A percentile compares a stretch with the other conserved stretches of the same genome.
phyloP scores from a whole-genome alignment of 2,113 vertebrate genomes.

The Hystrix brachyura region DNA sequence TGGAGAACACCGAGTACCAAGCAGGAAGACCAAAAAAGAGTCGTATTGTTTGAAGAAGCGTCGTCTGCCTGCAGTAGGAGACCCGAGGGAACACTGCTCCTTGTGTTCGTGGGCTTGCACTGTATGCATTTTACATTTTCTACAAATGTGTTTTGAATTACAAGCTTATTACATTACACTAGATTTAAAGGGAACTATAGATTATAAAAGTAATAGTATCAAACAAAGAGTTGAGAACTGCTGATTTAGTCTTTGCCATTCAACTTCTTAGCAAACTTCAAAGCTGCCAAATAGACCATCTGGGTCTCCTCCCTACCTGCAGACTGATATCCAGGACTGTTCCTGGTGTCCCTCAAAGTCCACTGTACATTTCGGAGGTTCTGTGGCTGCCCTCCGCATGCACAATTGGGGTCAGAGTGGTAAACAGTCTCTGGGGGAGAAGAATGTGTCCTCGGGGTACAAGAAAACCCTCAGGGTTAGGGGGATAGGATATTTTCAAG shows the following conservation, averaged over 20 bases:
- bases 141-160: conserved; percentile 72
- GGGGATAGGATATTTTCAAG: conserved; percentile 26
- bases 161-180: conserved; percentile 71
- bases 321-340: background rate
- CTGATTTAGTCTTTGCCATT: conserved; percentile 54
- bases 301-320: background rate
- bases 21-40: conserved; percentile 52
- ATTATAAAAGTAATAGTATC: conserved; percentile 69
- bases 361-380: background rate
- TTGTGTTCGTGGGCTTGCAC: conserved; percentile 65
- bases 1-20: background rate
- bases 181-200: conserved; percentile 69
- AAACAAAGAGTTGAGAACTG: conserved; percentile 56
- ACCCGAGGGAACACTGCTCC: conserved; percentile 65
- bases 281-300: background rate
- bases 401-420: too few species aligned
- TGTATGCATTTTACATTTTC: conserved; percentile 70
- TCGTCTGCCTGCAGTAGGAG: conserved; percentile 75
- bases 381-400: too few species aligned
- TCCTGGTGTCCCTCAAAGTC: background rate
- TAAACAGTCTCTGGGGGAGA: background rate
- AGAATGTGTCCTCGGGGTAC: background rate
- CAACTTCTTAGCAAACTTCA: conserved; percentile 42
- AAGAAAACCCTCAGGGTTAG: background rate
- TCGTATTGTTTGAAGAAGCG: conserved; percentile 65